phyloP scores from a whole-genome alignment of 2,888 invertebrate genomes.

The Cerastis rubricosa region DNA sequence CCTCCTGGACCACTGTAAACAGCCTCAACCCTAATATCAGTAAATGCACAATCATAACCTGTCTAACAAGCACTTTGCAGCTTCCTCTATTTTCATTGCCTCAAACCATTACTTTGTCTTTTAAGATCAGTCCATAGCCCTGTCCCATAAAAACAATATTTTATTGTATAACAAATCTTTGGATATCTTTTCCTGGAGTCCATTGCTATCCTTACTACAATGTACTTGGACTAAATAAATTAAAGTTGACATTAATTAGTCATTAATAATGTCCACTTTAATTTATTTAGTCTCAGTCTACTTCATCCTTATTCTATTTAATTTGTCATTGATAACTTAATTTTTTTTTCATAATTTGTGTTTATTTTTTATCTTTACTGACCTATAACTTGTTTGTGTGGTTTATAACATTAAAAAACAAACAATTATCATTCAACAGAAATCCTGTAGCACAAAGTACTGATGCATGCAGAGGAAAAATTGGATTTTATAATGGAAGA shows the following conservation, averaged over 20 bases:
- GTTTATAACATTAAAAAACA: neutral
- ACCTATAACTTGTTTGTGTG: neutral
- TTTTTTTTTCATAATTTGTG: neutral
- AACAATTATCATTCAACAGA: conserved; percentile 83
- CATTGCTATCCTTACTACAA: too few relatives aligned
- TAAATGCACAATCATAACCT: neutral
- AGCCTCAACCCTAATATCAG: neutral
- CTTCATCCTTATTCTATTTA: neutral
- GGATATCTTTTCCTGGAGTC: neutral
- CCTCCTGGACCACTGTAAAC: too few relatives aligned
- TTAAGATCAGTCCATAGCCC: neutral
- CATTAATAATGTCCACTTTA: too few relatives aligned
- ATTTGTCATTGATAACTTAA: neutral
- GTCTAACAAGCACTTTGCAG: neutral
- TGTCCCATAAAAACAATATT: neutral
- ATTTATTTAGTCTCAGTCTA: too few relatives aligned
- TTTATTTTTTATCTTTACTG: neutral
- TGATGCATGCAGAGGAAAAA: conserved; percentile 97
- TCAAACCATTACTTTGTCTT: neutral
- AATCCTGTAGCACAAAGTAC: conserved; percentile 99
- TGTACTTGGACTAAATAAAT: too few relatives aligned
- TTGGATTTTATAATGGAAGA: conserved; percentile 97
- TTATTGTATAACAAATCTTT: neutral
- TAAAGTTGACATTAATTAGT: too few relatives aligned
- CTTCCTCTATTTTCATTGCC: neutral